Conservation (phyloP, 2,113 vertebrate species). For the Erpornis zantholeuca region DNA sequence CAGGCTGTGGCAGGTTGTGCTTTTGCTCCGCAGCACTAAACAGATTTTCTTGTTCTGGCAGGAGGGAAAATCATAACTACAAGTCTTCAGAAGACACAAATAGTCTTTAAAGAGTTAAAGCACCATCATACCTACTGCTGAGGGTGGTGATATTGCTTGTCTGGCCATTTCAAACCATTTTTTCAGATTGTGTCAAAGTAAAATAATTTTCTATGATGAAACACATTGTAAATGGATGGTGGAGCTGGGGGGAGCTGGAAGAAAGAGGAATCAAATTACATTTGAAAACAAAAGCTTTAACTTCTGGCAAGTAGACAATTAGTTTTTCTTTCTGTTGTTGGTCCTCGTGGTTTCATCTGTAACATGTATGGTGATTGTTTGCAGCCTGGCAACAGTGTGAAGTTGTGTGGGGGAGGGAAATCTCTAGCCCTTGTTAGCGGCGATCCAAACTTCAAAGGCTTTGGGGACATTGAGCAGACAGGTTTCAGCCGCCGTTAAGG, state of each 20-base stretch:
- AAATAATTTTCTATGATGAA: not conserved
- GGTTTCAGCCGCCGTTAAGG: constrained; percentile 80
- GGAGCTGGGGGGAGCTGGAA: not conserved
- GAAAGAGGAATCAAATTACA: constrained; percentile 9
- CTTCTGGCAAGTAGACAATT: constrained; percentile 71
- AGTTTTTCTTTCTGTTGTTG: constrained; percentile 75
- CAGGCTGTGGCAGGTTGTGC: not conserved
- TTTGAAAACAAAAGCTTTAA: constrained; percentile 69
- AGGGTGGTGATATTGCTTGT: not conserved
- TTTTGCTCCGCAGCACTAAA: not conserved
- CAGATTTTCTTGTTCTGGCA: not conserved
- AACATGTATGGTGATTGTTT: constrained; percentile 76
- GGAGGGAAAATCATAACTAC: not conserved
- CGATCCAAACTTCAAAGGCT: constrained; percentile 81
- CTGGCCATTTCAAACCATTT: not conserved
- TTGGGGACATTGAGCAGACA: constrained; percentile 79
- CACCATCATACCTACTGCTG: not conserved
- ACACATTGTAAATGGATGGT: not conserved
- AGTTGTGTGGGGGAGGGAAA: constrained; percentile 70
- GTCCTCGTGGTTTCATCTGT: constrained; percentile 71
- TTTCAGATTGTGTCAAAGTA: not conserved
- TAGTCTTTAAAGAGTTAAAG: not conserved
- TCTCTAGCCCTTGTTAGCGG: constrained; percentile 72
- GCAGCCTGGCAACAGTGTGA: constrained; percentile 80
- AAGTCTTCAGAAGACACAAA: not conserved